Evolutionary conservation across 2,888 invertebrate species (phyloP).

Genomic region (Macrosoma leucophasiata): DNA sequence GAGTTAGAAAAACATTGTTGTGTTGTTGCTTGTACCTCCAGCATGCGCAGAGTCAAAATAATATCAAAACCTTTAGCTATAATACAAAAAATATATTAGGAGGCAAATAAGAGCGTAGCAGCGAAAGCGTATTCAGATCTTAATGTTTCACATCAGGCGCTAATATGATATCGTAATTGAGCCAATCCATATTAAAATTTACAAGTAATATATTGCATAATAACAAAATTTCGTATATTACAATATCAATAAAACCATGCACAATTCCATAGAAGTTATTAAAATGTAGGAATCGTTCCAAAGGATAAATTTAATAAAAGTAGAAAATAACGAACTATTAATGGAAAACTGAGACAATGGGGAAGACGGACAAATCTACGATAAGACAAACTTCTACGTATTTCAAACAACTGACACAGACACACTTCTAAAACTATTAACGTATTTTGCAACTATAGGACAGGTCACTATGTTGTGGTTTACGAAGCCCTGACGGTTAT

Average conservation of each 20-base stretch:
- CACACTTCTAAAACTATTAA: slow-evolving; percentile 45
- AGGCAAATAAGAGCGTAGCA: slow-evolving; percentile 54
- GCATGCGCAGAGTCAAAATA: slow-evolving; percentile 57
- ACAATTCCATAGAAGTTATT: no score
- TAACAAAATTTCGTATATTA: no score
- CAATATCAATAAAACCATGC: no score
- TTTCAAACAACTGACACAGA: slow-evolving; percentile 54
- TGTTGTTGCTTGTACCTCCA: slow-evolving; percentile 32
- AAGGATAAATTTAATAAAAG: slow-evolving; percentile 10
- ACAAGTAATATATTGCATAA: no score
- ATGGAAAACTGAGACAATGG: slow-evolving; percentile 21
- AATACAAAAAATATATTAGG: slow-evolving; percentile 38
- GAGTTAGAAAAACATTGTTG: no score
- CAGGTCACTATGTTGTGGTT: slow-evolving; percentile 67
- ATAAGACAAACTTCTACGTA: slow-evolving; percentile 40
- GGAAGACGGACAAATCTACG: slow-evolving; percentile 48
- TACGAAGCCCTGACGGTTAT: slow-evolving; percentile 59
- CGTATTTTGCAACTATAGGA: slow-evolving; percentile 74
- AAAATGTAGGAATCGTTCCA: slow-evolving; percentile 20
- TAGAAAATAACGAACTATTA: slow-evolving; percentile 16
- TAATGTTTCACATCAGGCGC: slow-evolving; percentile 44
- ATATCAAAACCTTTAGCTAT: slow-evolving; percentile 33
- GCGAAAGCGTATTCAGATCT: slow-evolving; percentile 43
- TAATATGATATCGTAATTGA: slow-evolving; percentile 59
- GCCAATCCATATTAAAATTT: no score